These are phyloP conservation scores for Mus spretus DNA, from an alignment of 2,797 vertebrate species.

Conservation along the genomic window DNA sequence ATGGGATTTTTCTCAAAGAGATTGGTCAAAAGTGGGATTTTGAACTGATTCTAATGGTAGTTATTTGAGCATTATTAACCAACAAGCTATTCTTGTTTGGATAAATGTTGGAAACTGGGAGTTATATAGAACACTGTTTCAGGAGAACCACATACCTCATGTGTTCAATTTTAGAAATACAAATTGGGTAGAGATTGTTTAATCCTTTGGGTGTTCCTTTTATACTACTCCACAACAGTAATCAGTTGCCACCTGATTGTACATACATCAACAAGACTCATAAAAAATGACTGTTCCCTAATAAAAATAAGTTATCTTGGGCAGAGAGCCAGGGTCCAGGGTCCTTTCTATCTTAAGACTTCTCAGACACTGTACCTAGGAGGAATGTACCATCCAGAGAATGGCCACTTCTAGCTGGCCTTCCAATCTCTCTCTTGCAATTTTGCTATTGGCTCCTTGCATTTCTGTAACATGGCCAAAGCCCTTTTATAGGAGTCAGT, in stretches of 20 bases:
- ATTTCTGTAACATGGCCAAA: neutral
- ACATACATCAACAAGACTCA: neutral
- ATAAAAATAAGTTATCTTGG: neutral
- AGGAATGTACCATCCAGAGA: neutral
- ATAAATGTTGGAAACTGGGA: neutral
- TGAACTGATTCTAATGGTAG: neutral
- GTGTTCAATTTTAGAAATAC: neutral
- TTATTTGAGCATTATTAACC: neutral
- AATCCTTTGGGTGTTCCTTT: neutral
- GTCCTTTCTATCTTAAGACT: neutral
- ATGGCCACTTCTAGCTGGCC: neutral
- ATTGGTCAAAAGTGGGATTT: neutral
- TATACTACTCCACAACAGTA: neutral
- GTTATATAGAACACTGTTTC: neutral
- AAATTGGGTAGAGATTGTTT: neutral
- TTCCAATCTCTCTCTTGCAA: fast-evolving
- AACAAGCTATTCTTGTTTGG: neutral
- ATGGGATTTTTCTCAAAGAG: neutral
- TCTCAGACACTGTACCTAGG: neutral
- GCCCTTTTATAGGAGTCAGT: neutral
- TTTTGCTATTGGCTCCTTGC: neutral
- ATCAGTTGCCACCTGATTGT: neutral
- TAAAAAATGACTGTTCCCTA: neutral
- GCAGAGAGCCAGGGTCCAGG: neutral
- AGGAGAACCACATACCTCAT: too few relatives aligned